Evolutionary conservation across 2,113 vertebrate genomes (phyloP).

Genomic region (Acanthochromis polyacanthus): DNA sequence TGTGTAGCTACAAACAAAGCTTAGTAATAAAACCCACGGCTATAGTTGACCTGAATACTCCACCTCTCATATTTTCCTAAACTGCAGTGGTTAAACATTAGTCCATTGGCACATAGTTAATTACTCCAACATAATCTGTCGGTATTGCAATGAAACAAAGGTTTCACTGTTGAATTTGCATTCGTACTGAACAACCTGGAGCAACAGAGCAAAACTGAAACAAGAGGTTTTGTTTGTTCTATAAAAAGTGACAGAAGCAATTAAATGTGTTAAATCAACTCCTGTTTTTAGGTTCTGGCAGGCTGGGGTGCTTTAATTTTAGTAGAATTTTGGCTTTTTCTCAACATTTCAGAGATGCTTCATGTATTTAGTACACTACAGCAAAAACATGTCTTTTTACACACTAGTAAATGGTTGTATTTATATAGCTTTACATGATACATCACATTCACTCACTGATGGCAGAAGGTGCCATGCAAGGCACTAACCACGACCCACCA

Average conservation of each 20-base stretch:
- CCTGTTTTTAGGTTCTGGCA: background rate
- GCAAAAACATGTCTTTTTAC: too few relatives aligned
- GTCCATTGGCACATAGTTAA: slow-evolving; percentile 49
- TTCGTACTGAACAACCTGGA: background rate
- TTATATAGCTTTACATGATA: too few relatives aligned
- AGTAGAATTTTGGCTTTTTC: too few relatives aligned
- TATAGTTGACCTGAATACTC: background rate
- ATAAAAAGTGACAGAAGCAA: background rate
- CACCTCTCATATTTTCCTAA: background rate
- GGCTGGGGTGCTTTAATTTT: too few relatives aligned
- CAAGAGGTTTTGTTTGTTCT: background rate
- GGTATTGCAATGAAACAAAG: slow-evolving; percentile 70
- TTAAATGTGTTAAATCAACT: background rate
- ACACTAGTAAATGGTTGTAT: too few relatives aligned
- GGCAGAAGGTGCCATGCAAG: too few relatives aligned
- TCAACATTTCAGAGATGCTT: too few relatives aligned
- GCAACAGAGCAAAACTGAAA: background rate
- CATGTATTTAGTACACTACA: too few relatives aligned
- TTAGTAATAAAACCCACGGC: background rate
- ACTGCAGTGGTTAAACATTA: slow-evolving; percentile 30
- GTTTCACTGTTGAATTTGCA: slow-evolving; percentile 38
- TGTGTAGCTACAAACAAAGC: background rate
- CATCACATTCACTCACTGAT: too few relatives aligned
- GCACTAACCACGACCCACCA: too few relatives aligned
- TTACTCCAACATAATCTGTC: slow-evolving; percentile 63